phyloP scores from a whole-genome alignment of 2,113 vertebrate species.

The Gymnogyps californianus region DNA sequence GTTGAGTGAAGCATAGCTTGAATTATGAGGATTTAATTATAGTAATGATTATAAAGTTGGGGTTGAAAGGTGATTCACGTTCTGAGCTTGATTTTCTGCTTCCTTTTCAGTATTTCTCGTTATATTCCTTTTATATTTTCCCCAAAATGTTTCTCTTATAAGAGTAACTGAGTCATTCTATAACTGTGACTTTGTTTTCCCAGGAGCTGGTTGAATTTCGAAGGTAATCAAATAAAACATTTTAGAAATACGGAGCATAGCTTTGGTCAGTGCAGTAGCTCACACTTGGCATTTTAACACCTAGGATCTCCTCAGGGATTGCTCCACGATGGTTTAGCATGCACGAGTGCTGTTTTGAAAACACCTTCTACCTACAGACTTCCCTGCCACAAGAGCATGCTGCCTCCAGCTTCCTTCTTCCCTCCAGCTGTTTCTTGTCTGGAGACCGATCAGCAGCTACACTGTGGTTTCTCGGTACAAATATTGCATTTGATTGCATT shows the following conservation, averaged over 20 bases:
- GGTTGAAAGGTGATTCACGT: conserved; percentile 1
- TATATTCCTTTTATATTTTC: background rate
- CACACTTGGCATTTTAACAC: background rate
- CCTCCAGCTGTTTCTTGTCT: background rate
- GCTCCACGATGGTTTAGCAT: background rate
- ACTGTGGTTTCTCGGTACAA: background rate
- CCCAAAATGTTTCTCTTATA: background rate
- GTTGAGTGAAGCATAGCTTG: conserved; percentile 6
- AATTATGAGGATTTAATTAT: conserved; percentile 45
- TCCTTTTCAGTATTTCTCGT: background rate
- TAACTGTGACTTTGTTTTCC: background rate
- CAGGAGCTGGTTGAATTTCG: background rate
- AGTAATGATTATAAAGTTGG: background rate
- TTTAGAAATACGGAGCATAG: background rate
- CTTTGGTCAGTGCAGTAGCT: background rate
- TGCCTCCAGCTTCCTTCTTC: background rate
- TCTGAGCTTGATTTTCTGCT: background rate
- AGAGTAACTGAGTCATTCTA: background rate
- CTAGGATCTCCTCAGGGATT: background rate
- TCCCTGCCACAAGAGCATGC: background rate
- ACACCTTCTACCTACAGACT: background rate
- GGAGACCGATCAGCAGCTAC: fast-evolving
- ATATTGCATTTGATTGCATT: background rate
- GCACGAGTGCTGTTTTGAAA: background rate
- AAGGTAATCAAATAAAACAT: background rate